phyloP scores from a whole-genome alignment of 1,140 invertebrate genomes.

The Drosophila tsacasi region DNA sequence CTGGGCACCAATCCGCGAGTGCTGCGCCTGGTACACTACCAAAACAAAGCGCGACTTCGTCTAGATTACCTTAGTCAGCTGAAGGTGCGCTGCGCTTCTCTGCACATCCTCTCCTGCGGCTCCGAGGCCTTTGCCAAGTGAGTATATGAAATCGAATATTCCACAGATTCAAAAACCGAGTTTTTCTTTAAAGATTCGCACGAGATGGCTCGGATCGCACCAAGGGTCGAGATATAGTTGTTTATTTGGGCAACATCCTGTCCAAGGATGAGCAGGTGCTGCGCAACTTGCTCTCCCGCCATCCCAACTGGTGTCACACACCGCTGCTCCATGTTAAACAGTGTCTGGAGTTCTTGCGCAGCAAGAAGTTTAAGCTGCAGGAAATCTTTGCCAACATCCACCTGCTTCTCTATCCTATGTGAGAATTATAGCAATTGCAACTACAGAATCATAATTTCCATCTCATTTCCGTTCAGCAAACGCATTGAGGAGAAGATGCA shows the following conservation, averaged over 20 bases:
- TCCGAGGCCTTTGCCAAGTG: conserved; percentile 87
- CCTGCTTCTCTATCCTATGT: conserved; percentile 87
- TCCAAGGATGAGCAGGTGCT: conserved; percentile 68
- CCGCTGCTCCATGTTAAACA: conserved; percentile 86
- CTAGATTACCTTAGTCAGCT: conserved; percentile 86
- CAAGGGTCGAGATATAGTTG: conserved; percentile 86
- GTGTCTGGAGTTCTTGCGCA: conserved; percentile 85
- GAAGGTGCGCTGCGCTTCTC: conserved; percentile 86
- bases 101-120: conserved; percentile 86
- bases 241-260: conserved; percentile 75
- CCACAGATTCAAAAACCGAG: not conserved
- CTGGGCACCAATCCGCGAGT: conserved; percentile 86
- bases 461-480: conserved; percentile 44
- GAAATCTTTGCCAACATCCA: conserved; percentile 86
- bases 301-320: conserved; percentile 87
- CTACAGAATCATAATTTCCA: not conserved
- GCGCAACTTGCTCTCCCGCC: conserved; percentile 84
- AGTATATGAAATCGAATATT: conserved; percentile 46
- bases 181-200: conserved; percentile 85
- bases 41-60: conserved; percentile 86
- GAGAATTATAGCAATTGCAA: conserved; percentile 24
- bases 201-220: conserved; percentile 86
- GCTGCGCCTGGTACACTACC: conserved; percentile 86
- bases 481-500: conserved; percentile 78
- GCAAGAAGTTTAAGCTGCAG: conserved; percentile 84